Conservation (phyloP, 2,113 vertebrate genomes). For the crab-eating macaque (Macaca fascicularis) region DNA sequence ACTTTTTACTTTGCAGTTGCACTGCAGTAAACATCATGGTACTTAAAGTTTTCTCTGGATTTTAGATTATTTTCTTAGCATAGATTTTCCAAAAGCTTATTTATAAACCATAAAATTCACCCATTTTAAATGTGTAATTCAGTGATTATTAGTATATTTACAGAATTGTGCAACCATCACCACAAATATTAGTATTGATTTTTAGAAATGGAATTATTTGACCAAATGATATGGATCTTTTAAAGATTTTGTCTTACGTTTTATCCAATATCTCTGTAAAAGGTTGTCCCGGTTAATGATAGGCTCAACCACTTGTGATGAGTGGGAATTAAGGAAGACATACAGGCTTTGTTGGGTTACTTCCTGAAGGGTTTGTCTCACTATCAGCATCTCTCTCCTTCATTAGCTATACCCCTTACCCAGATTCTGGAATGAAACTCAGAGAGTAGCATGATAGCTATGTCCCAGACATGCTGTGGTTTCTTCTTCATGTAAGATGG, state of each 20-base stretch:
- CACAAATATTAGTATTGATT: background rate
- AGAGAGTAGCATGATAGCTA: background rate
- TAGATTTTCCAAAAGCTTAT: background rate
- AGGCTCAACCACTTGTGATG: background rate
- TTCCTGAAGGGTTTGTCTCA: background rate
- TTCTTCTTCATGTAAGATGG: background rate
- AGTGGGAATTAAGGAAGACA: background rate
- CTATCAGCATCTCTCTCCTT: background rate
- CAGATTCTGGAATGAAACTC: background rate
- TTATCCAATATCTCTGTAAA: background rate
- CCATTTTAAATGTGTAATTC: background rate
- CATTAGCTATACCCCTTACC: background rate
- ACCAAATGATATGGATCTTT: background rate
- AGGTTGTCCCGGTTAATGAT: background rate
- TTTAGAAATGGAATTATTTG: background rate
- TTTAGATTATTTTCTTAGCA: background rate
- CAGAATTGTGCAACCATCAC: background rate
- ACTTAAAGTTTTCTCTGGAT: background rate
- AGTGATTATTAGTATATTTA: background rate
- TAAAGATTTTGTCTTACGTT: background rate
- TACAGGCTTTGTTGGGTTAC: background rate
- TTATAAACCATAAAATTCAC: background rate
- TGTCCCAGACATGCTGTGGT: background rate
- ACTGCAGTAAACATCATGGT: background rate
- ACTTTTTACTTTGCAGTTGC: background rate